Percentiles rank a stretch among this genome's conserved stretches.
These are phyloP conservation scores for Mirza zaza DNA, from an alignment of 2,113 vertebrate genomes.

Conservation along the genomic window DNA sequence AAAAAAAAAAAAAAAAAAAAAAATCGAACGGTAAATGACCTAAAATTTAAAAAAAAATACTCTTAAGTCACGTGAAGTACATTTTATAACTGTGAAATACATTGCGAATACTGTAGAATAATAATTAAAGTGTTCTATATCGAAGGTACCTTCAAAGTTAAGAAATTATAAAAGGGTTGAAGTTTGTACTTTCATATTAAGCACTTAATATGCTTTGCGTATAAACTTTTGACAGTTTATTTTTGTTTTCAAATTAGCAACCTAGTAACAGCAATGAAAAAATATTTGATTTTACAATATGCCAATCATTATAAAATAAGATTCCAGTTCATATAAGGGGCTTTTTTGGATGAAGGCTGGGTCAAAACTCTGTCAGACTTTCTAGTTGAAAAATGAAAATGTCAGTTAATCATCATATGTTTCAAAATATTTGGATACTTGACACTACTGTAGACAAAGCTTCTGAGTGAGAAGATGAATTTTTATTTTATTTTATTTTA, in stretches of 20 bases:
- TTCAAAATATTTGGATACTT: conserved; percentile 43
- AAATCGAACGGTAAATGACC: background rate
- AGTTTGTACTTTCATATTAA: background rate
- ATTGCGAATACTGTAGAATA: background rate
- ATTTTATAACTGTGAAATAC: background rate
- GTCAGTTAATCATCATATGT: conserved; percentile 44
- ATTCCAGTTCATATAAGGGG: conserved; percentile 35
- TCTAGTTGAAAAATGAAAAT: conserved; percentile 61
- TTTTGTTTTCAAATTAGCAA: conserved; percentile 14
- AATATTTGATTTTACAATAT: conserved; percentile 40
- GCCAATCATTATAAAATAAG: conserved; percentile 58
- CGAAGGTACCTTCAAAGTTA: background rate
- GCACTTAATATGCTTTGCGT: background rate
- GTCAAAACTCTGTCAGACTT: conserved; percentile 57
- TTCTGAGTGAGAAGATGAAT: background rate
- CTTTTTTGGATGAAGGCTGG: conserved; percentile 14
- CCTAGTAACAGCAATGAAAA: conserved; percentile 34
- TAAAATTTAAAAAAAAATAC: background rate
- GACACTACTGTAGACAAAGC: background rate
- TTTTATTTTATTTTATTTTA: background rate
- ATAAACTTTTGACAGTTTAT: background rate
- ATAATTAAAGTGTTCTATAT: background rate
- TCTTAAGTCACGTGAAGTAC: background rate
- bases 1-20: no score
- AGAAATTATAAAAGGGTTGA: background rate